Percentiles rank a stretch among this genome's conserved stretches.
phyloP scores from a whole-genome alignment of 2,113 vertebrate species.

The Equus quagga region DNA sequence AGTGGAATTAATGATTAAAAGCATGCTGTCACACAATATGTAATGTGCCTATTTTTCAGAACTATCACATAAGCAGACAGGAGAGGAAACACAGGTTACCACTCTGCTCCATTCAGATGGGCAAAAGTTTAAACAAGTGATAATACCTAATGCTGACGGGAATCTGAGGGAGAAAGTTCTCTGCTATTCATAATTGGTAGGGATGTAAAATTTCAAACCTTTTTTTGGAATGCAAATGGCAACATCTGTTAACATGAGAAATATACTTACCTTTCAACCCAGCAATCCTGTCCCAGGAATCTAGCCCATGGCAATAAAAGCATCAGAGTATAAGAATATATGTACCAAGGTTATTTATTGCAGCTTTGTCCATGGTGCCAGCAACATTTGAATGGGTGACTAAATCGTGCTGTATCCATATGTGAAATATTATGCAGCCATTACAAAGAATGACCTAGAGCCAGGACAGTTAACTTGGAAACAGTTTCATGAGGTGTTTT shows the following conservation, averaged over 20 bases:
- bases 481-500: slow-evolving; percentile 32
- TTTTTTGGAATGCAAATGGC: background rate
- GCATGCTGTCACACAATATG: background rate
- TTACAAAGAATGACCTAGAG: background rate
- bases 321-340: background rate
- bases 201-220: background rate
- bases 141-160: background rate
- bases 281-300: background rate
- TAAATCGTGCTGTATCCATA: background rate
- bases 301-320: background rate
- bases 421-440: background rate
- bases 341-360: background rate
- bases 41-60: background rate
- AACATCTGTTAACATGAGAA: slow-evolving; percentile 11
- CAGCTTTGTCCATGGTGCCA: background rate
- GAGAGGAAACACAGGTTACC: background rate
- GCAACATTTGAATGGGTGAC: background rate
- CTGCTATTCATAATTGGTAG: background rate
- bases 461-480: background rate
- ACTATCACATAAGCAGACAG: background rate
- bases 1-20: background rate
- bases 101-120: background rate
- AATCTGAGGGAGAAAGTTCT: background rate
- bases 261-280: background rate
- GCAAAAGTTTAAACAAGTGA: background rate